Conservation (phyloP, 2,797 vertebrate genomes). For the Cyclopterus lumpus region DNA sequence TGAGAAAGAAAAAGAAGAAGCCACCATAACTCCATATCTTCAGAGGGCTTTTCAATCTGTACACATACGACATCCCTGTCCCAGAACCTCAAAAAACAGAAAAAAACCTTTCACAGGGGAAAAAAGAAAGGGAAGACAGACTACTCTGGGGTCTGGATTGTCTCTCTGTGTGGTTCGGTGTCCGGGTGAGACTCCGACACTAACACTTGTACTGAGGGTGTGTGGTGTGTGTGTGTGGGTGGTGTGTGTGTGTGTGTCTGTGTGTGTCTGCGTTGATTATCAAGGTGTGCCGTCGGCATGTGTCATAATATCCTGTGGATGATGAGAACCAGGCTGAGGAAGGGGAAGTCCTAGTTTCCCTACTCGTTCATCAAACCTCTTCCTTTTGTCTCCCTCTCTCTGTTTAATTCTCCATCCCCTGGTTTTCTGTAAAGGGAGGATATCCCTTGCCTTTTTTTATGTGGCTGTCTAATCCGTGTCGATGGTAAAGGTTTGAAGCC, state of each 20-base stretch:
- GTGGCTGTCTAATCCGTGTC: background rate
- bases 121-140: background rate
- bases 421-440: too few relatives aligned
- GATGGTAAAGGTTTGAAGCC: background rate
- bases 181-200: background rate
- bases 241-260: too few relatives aligned
- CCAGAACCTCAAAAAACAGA: too few relatives aligned
- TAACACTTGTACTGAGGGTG: conserved; percentile 11
- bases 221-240: conserved; percentile 31
- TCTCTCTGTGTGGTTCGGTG: background rate
- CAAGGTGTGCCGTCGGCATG: conserved; percentile 27
- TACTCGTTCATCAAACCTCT: conserved; percentile 47
- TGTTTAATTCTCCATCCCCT: background rate
- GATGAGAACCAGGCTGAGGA: conserved; percentile 71
- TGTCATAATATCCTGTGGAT: conserved; percentile 74
- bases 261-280: conserved; percentile 20
- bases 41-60: too few relatives aligned
- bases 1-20: too few relatives aligned
- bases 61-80: too few relatives aligned
- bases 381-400: background rate
- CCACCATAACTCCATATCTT: too few relatives aligned
- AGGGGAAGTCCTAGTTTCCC: conserved; percentile 16
- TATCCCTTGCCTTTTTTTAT: too few relatives aligned
- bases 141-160: background rate
- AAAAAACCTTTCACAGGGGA: too few relatives aligned